phyloP scores from a whole-genome alignment of 2,797 vertebrate genomes.

The Sternarchorhynchus goeldii region DNA sequence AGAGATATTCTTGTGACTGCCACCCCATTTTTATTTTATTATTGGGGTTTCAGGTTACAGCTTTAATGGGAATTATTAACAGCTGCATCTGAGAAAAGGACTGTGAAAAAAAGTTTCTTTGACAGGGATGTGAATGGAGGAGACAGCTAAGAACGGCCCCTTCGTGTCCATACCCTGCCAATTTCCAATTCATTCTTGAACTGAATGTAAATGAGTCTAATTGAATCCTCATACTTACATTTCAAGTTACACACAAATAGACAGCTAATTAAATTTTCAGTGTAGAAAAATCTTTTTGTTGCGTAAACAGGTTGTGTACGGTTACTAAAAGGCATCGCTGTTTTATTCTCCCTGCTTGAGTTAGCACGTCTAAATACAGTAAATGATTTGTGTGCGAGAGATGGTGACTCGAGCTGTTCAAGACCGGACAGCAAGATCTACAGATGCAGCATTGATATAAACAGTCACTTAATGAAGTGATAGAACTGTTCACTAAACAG shows the following conservation, averaged over 20 bases:
- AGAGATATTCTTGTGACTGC: slow-evolving; percentile 21
- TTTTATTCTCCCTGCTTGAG: slow-evolving; percentile 35
- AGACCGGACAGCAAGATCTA: slow-evolving; percentile 48
- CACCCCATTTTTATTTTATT: slow-evolving; percentile 37
- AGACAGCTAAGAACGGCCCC: not conserved
- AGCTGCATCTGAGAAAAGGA: slow-evolving; percentile 13
- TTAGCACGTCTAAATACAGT: slow-evolving; percentile 52
- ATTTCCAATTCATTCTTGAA: slow-evolving; percentile 12
- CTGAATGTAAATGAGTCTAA: slow-evolving; percentile 33
- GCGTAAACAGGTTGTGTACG: not conserved
- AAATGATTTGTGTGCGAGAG: slow-evolving; percentile 33
- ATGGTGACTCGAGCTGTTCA: slow-evolving; percentile 25
- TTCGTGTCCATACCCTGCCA: not conserved
- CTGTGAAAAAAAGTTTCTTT: not conserved
- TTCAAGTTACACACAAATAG: not conserved
- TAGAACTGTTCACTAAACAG: slow-evolving; percentile 61
- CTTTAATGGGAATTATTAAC: slow-evolving; percentile 11
- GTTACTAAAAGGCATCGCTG: slow-evolving; percentile 31
- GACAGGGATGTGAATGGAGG: slow-evolving; percentile 32
- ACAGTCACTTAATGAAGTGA: slow-evolving; percentile 67
- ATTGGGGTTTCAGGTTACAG: slow-evolving; percentile 3
- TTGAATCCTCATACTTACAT: slow-evolving; percentile 10
- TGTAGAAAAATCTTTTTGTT: slow-evolving; percentile 17
- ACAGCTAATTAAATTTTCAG: not conserved
- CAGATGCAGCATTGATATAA: slow-evolving; percentile 65